Percentiles rank a stretch among this genome's conserved stretches.
phyloP scores from a whole-genome alignment of 1,140 invertebrate genomes.

The Drosophila orena region DNA sequence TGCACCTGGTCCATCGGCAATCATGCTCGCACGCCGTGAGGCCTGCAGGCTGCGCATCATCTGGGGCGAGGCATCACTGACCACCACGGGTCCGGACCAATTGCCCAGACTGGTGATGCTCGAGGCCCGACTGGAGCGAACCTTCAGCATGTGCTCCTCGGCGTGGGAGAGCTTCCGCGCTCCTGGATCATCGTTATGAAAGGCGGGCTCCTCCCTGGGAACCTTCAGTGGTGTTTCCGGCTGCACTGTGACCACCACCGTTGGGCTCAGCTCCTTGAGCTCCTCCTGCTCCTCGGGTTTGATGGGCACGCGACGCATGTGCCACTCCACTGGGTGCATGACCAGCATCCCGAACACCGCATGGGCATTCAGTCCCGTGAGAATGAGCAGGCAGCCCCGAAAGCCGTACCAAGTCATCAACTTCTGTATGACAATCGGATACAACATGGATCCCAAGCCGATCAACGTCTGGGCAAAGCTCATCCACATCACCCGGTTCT shows the following conservation, averaged over 20 bases:
- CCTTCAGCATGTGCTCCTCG: slow-evolving; percentile 53
- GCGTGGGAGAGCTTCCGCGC: slow-evolving; percentile 52
- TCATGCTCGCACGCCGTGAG: slow-evolving; percentile 46
- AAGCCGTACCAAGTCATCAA: slow-evolving; percentile 87
- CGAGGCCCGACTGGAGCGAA: slow-evolving; percentile 67
- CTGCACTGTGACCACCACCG: slow-evolving; percentile 50
- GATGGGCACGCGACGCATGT: slow-evolving; percentile 86
- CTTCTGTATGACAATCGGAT: slow-evolving; percentile 86
- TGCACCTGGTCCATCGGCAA: not conserved
- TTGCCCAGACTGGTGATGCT: slow-evolving; percentile 84
- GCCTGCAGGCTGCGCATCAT: slow-evolving; percentile 71
- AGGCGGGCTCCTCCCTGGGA: slow-evolving; percentile 25
- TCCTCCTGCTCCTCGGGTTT: slow-evolving; percentile 48
- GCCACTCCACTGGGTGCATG: slow-evolving; percentile 89
- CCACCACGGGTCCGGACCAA: slow-evolving; percentile 81
- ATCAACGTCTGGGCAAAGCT: slow-evolving; percentile 87
- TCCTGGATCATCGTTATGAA: not conserved
- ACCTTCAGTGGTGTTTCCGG: slow-evolving; percentile 56
- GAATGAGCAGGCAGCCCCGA: slow-evolving; percentile 87
- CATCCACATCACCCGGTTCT: slow-evolving; percentile 87
- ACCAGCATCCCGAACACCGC: slow-evolving; percentile 87
- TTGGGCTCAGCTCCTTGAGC: slow-evolving; percentile 8
- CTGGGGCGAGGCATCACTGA: slow-evolving; percentile 75
- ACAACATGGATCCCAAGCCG: slow-evolving; percentile 86
- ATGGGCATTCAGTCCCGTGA: slow-evolving; percentile 87